Percentiles rank a stretch among this genome's conserved stretches.
phyloP scores from a whole-genome alignment of 2,888 invertebrate genomes.

The Limnephilus auricula region DNA sequence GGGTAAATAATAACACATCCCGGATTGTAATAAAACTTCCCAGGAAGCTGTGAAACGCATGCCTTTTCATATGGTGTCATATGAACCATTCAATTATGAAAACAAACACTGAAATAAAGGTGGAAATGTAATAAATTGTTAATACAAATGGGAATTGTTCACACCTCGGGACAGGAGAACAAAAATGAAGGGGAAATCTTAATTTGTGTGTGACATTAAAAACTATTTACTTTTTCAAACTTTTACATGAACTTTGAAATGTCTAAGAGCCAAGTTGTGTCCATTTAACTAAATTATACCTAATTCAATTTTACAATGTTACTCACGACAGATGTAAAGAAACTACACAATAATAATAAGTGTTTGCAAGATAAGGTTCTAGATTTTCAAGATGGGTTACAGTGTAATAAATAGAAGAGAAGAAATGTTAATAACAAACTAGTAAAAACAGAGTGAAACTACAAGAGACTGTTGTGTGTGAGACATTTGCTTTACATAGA shows the following conservation, averaged over 20 bases:
- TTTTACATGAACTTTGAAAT: neutral
- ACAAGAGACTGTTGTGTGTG: neutral
- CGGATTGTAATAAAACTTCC: conserved; percentile 65
- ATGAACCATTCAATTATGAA: conserved; percentile 23
- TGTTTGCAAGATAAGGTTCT: neutral
- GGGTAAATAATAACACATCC: conserved; percentile 62
- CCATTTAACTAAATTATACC: neutral
- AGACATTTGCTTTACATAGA: conserved; percentile 15
- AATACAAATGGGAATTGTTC: neutral
- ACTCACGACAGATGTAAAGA: neutral
- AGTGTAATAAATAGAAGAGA: neutral
- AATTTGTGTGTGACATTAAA: neutral
- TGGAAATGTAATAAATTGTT: neutral
- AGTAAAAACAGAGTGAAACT: neutral
- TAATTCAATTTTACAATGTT: neutral
- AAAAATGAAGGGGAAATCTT: neutral
- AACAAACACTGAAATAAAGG: conserved; percentile 8
- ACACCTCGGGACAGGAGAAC: neutral
- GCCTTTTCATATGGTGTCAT: conserved; percentile 55
- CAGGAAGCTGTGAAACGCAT: conserved; percentile 53
- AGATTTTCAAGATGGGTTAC: neutral
- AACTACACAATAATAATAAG: neutral
- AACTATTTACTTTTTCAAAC: neutral
- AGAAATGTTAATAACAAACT: neutral
- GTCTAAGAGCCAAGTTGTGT: neutral